Evolutionary conservation across 2,113 vertebrate genomes (phyloP), one percentile per base, ranked within the genome.

Genomic region (Gasterosteus aculeatus): DNA sequence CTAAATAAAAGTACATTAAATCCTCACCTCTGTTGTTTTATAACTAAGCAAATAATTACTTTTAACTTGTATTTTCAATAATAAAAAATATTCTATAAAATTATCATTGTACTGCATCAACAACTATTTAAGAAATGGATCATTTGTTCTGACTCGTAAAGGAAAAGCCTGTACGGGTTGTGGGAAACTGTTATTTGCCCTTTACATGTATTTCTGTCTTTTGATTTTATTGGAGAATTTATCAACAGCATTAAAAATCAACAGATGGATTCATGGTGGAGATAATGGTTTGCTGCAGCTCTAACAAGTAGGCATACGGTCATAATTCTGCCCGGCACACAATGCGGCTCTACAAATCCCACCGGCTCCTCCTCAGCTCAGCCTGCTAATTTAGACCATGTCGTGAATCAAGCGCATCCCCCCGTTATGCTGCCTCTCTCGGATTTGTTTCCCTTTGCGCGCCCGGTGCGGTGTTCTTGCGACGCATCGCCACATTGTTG

Each of bases 401-500:
- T 63, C 56, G 10, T 49, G 64, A 63, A 57, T 69, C 56, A 26
- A 54, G 2, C 22, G 38, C 1, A 18, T 76, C 53, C 39, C 41
- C 80, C 65, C 77, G 51, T 66, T 33, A 2, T 46, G 18, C 67
- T 80, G 44, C 46, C 16, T 42, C 42, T 56, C 5, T 67, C 14
- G 12, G 16, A 26, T 69, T 42, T 70, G 22, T 68, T 18, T 10
- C 18, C 56, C 53, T 61, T 53, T 54, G 26, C 60, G 63, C 75
- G 65, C 70, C 78, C 68, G 22, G 12, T 71, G 19, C 65, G 39
- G 49, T 42, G 62, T 69, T 53, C 46, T 46, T 69, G 41, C 26
- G 11, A 1, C 31, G 51, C 12, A 77, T 58, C 74, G 46, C 69
- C 74, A 64, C 53, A 72, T 79, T 75, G 62, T 71, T 77, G 39